Conservation (phyloP, 1,140 invertebrate species). For the Drosophila equinoxialis region DNA sequence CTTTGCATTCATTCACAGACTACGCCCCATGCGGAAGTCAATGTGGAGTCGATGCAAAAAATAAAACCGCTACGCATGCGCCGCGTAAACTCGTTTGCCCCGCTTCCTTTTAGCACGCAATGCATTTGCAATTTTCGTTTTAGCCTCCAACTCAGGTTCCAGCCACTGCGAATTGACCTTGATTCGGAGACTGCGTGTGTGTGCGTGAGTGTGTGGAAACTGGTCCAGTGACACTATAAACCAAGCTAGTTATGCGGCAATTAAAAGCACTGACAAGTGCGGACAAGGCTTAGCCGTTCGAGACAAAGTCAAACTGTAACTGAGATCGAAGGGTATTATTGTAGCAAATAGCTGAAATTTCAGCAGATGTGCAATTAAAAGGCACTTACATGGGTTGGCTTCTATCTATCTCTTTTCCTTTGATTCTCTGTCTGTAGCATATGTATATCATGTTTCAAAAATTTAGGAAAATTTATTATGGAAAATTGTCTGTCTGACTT, state of each 20-base stretch:
- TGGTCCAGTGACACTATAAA: slow-evolving; percentile 72
- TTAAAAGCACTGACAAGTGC: slow-evolving; percentile 38
- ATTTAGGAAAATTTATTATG: slow-evolving; percentile 6
- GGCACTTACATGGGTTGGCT: slow-evolving; percentile 42
- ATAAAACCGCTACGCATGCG: slow-evolving; percentile 74
- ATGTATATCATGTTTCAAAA: slow-evolving; percentile 52
- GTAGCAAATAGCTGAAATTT: slow-evolving; percentile 32
- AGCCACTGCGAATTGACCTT: slow-evolving; percentile 65
- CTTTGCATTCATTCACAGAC: neutral
- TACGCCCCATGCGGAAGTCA: slow-evolving; percentile 63
- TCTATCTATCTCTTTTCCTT: neutral
- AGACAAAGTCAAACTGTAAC: slow-evolving; percentile 45
- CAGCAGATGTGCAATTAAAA: slow-evolving; percentile 77
- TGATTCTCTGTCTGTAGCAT: no score
- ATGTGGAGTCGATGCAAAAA: slow-evolving; percentile 52
- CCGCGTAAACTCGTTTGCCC: slow-evolving; percentile 54
- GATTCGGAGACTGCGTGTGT: slow-evolving; percentile 58
- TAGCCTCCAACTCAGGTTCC: slow-evolving; percentile 3
- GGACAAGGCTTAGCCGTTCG: slow-evolving; percentile 33
- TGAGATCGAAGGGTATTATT: slow-evolving; percentile 24
- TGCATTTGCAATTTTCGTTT: slow-evolving; percentile 16
- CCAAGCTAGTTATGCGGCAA: slow-evolving; percentile 55
- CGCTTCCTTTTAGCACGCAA: slow-evolving; percentile 34
- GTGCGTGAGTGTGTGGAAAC: slow-evolving; percentile 43
- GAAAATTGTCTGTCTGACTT: slow-evolving; percentile 55